Base-by-base conservation (phyloP, 2,113 vertebrate genomes). In the Cochlearius cochlearius region DNA sequence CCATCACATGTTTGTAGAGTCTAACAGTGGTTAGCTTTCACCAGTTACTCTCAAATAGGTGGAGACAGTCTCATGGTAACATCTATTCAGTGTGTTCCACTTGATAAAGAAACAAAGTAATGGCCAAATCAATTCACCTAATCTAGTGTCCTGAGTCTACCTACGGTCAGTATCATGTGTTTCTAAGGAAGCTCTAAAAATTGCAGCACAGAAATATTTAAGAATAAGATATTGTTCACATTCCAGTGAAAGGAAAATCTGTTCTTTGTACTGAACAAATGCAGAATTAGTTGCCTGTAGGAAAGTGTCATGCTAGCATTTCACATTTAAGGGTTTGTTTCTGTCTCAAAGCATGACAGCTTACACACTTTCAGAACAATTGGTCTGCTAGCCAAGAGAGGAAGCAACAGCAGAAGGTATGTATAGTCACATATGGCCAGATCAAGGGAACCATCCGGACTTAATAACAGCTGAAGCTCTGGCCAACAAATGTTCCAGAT, bases 401-500 rank as follows among this genome's bases (percentile, higher is more conserved):
- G 86, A 96, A 97, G 68, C 59, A 92, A 55, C 47, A 94, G 81
- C 96, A 97, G 92, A 95, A 95, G 93, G 71, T 86, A 7, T 55
- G 63, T 82, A 53, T 6, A 58, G 71, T 50, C 90, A 88, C 92
- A 96, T 80, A 97, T 73, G 82, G 88, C 67, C 74, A 73, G 90
- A 90, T 77, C 90, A 77, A 76, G 45, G 72, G 75, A 86, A 83
- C 55, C 53, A 95, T 94, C 85, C 81, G 12, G 87, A 80, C 58
- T 76, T 58, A 88, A 84, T 41, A 55, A 26, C 0, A 0, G 74
- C 62, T 39, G 30, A 76, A 95, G 32, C 32, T 58, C 59, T 34
- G 29, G 78, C 63, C 85, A 88, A 58, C 52, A 88, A 77, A 66
- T 15, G 9, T 59, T 90, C 71, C 85, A 88, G 45, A 62, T 86